Base-by-base conservation (phyloP, 2,797 vertebrate genomes). In the Chrosomus eos region DNA sequence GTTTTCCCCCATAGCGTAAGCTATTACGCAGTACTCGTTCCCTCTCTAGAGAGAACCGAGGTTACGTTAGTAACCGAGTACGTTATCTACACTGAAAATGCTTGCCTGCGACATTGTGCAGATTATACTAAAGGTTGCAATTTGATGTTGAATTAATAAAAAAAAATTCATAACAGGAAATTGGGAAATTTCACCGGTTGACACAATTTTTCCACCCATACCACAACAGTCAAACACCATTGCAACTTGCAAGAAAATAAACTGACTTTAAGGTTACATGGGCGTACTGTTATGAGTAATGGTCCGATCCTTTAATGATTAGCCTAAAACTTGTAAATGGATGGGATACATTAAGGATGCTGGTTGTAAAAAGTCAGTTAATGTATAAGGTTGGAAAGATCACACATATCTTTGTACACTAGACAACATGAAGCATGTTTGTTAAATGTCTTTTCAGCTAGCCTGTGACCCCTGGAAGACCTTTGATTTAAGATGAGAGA, bases 391-490 rank as follows among this genome's bases (percentile, higher is more conserved):
- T 11, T 60, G 36, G 23, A 31, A 73, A 38, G 53, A 58, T 76
- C 16, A 74, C 43, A 31, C 18, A 33, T 6, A 55, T 43, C n/a
- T 78, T 78, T 64, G n/a, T 64, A 3, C n/a, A 78, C 55, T 55
- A n/a, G 3, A 62, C 40, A 51, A 48, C 40, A 72, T 51, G 48
- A 72, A 51, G 40, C 53, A 26, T 43, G 28, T 38, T 18, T 74
- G 80, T 76, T 86, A 53, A 85, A 53, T 81, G 73, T 23, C 6
- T 68, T 76, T 78, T 84, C 33, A 19, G 53, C 73, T 51, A 62
- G 76, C 73, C 79, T 70, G 33, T 81, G 79, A 80, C 71, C 70
- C 75, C 31, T 74, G 26, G 43, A 26, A 82, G 82, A 88, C 85
- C 84, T 82, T 38, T 89, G 81, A 84, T 81, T 70, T 75, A 62